phyloP scores from a whole-genome alignment of 2,797 vertebrate species.

The Psittacula derbiana region DNA sequence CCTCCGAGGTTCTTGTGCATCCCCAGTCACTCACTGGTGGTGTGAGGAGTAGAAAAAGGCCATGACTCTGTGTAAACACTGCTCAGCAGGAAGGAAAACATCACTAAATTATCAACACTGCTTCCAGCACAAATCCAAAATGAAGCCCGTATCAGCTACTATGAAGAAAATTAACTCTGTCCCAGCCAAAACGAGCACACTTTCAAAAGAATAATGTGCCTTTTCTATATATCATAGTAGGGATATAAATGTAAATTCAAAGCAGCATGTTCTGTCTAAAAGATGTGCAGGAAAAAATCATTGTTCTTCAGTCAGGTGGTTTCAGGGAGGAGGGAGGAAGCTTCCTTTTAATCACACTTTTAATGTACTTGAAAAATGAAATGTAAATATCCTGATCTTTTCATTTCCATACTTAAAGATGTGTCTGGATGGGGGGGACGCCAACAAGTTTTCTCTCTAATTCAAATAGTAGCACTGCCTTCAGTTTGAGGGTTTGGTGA shows the following conservation, averaged over 20 bases:
- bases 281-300: neutral
- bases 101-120: neutral
- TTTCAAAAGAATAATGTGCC: neutral
- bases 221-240: neutral
- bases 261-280: neutral
- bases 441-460: neutral
- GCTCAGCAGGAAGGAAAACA: neutral
- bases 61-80: neutral
- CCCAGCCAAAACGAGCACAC: neutral
- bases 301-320: neutral
- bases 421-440: neutral
- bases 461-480: neutral
- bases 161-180: neutral
- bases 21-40: rapidly evolving
- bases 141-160: neutral
- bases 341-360: neutral
- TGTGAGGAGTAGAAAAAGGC: neutral
- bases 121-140: neutral
- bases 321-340: neutral
- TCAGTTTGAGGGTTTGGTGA: neutral
- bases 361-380: neutral
- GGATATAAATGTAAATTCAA: neutral
- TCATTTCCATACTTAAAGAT: neutral
- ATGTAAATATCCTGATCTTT: neutral
- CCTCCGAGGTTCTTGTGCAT: neutral